Conservation (phyloP, 1,140 invertebrate genomes). For the Theocolax elegans region DNA sequence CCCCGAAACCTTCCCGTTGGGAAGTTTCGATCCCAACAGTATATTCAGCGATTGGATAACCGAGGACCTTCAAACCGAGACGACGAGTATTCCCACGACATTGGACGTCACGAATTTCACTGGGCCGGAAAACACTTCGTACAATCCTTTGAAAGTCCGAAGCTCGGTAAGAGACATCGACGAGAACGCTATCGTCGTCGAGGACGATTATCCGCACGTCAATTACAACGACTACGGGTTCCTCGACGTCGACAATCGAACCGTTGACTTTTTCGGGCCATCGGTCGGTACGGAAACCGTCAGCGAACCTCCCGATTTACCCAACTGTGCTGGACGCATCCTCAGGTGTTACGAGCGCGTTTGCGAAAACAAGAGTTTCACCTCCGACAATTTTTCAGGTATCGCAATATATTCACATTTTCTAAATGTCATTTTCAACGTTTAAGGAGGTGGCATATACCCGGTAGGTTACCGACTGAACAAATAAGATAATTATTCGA, state of each 20-base stretch:
- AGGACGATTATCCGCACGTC: slow-evolving; percentile 31
- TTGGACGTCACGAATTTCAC: not conserved
- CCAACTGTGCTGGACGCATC: not conserved
- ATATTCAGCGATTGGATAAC: slow-evolving; percentile 7
- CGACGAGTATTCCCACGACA: not conserved
- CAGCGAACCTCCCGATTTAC: not conserved
- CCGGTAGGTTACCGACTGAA: too few relatives aligned
- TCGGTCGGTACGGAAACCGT: not conserved
- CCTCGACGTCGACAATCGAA: slow-evolving; percentile 8
- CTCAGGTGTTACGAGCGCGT: slow-evolving; percentile 51
- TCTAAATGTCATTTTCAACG: too few relatives aligned
- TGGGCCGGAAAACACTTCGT: not conserved
- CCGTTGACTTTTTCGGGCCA: not conserved
- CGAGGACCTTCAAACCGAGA: not conserved
- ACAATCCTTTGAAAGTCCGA: not conserved
- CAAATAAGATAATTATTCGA: not conserved
- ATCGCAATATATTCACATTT: not conserved
- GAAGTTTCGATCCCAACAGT: not conserved
- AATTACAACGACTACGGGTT: slow-evolving; percentile 22
- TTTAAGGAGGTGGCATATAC: too few relatives aligned
- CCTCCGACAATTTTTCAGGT: slow-evolving; percentile 39
- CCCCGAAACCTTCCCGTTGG: not conserved
- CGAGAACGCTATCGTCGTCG: not conserved
- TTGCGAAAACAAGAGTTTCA: slow-evolving; percentile 47
- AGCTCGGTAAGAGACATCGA: not conserved